Base-by-base conservation (phyloP, 1,140 invertebrate species). In the Bombus turneri region DNA sequence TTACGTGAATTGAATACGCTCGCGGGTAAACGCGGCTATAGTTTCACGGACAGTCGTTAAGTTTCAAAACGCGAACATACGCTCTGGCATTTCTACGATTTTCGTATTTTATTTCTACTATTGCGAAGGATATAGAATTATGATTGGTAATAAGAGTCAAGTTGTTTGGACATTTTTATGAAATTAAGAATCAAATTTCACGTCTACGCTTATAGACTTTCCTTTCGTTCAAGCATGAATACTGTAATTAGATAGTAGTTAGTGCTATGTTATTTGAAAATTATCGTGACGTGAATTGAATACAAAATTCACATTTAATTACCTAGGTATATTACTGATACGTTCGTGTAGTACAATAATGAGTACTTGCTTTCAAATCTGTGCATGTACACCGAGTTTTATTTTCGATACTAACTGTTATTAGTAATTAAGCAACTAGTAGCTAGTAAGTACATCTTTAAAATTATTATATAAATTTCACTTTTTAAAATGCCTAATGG, bases 1-100 rank as follows among this genome's bases (percentile, higher is more conserved):
- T 75, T 75, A 66, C 69, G 57, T 75, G 71, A 82, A 82, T 47
- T 47, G 57, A 82, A 73, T 82, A 71, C 37, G 57, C 39, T 74
- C 80, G 18, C n/a, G 53, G 37, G 39, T 22, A n/a, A 80, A 53
- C 78, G 78, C 37, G 34, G 22, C 79, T 39, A 80, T 43, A 22
- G 41, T 68, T 47, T 47, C 62, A 66, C 22, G 41, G 66, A 43
- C 12, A 62, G 34, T 47, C n/a, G 37, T 68, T 25, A 79, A 10
- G 62, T 43, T 64, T 28, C 18, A 71, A 39, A 85, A 73, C 39
- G 72, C 25, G 28, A 77, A 59, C 13, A 57, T 15, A 10, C n/a
- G 18, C 12, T 41, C 43, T 18, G 5, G 57, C 34, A 37, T 71
- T 13, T 39, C 37, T 71, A 28, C 37, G 10, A 25, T 39, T 39